These are phyloP conservation scores for Therioaphis trifolii DNA, from an alignment of 2,888 invertebrate genomes.

Conservation along the genomic window DNA sequence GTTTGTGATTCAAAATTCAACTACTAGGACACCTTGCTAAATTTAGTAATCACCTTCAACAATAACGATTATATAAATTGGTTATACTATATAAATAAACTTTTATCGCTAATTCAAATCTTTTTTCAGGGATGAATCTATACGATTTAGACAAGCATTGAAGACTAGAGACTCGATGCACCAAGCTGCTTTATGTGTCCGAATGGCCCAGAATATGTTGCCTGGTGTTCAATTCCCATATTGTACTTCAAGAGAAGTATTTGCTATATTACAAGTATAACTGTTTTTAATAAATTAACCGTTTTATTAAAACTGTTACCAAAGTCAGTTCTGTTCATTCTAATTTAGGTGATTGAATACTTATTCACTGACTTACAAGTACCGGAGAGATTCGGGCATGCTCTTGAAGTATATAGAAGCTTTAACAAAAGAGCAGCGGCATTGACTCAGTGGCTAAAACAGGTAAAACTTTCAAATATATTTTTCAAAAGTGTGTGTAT, in stretches of 20 bases:
- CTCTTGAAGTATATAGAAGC: constrained; percentile 66
- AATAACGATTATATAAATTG: no score
- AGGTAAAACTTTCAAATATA: constrained; percentile 64
- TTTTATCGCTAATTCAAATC: no score
- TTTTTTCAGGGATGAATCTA: constrained; percentile 64
- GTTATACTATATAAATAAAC: no score
- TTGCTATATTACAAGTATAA: constrained; percentile 67
- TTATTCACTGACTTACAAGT: constrained; percentile 68
- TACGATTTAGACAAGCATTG: constrained; percentile 66
- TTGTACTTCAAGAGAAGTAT: constrained; percentile 67
- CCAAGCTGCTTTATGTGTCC: constrained; percentile 67
- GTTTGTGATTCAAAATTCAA: no score
- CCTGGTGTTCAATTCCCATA: constrained; percentile 67
- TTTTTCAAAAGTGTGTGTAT: no score
- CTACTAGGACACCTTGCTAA: no score
- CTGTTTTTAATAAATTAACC: no score
- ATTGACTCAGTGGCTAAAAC: constrained; percentile 67
- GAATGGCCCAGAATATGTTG: constrained; percentile 67
- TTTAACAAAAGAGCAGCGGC: constrained; percentile 67
- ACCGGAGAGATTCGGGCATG: constrained; percentile 67
- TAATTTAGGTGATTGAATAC: constrained; percentile 67
- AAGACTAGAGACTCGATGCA: constrained; percentile 67
- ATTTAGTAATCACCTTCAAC: no score
- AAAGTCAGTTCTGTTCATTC: background rate
- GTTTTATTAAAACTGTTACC: background rate